These are phyloP conservation scores for Matsumurasca onukii DNA, from an alignment of 1,140 invertebrate genomes.

Conservation along the genomic window DNA sequence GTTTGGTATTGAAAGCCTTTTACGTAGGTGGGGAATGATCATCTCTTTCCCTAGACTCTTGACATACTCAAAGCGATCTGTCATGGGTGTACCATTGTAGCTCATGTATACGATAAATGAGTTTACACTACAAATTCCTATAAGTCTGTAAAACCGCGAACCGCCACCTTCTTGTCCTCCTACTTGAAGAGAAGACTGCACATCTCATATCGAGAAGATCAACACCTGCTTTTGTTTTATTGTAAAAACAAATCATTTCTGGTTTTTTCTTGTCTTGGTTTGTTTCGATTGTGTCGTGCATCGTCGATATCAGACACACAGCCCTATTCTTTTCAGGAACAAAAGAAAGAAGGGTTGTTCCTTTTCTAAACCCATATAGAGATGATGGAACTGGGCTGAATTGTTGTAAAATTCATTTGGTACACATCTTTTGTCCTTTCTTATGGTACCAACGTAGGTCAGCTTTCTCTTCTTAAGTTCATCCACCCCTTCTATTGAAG, in stretches of 20 bases:
- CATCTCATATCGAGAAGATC: constrained; percentile 44
- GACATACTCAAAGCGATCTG: constrained; percentile 35
- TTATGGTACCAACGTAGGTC: constrained; percentile 45
- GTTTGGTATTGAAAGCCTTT: neutral
- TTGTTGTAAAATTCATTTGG: neutral
- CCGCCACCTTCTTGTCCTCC: constrained; percentile 43
- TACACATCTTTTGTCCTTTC: constrained; percentile 47
- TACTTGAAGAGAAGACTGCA: constrained; percentile 38
- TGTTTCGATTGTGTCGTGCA: constrained; percentile 38
- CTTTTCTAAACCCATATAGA: constrained; percentile 39
- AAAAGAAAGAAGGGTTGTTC: constrained; percentile 41
- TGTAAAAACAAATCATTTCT: constrained; percentile 43
- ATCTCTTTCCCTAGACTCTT: constrained; percentile 37
- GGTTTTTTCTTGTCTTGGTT: constrained; percentile 41
- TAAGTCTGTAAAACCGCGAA: constrained; percentile 41
- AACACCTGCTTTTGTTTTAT: constrained; percentile 45
- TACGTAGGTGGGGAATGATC: neutral
- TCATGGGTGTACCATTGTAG: constrained; percentile 19
- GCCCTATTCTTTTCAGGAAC: constrained; percentile 42
- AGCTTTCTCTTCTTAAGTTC: constrained; percentile 26
- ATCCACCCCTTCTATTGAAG: constrained; percentile 38
- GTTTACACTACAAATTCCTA: constrained; percentile 42
- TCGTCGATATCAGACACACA: constrained; percentile 40
- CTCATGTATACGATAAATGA: constrained; percentile 27
- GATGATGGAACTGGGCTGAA: neutral